Evolutionary conservation across 2,888 invertebrate species (phyloP).

Genomic region (Laothoe populi): DNA sequence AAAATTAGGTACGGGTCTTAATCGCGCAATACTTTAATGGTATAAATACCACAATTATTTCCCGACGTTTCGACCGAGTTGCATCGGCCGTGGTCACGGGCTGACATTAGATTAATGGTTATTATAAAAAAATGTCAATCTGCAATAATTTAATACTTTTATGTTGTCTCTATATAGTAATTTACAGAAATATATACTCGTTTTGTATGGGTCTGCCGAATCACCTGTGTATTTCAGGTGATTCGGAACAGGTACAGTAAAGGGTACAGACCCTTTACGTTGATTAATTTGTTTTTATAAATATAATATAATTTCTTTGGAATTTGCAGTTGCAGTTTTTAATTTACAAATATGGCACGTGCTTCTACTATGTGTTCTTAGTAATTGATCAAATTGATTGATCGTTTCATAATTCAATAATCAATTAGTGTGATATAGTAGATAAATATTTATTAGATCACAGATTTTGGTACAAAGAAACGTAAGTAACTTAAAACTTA

Average conservation of each 20-base stretch:
- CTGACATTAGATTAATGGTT: no score
- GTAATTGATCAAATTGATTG: constrained; percentile 5
- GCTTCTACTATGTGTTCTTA: neutral
- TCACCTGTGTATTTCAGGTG: neutral
- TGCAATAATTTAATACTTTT: neutral
- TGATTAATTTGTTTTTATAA: neutral
- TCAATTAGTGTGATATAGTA: neutral
- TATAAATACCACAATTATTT: no score
- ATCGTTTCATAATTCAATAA: neutral
- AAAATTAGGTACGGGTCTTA: no score
- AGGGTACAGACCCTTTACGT: no score
- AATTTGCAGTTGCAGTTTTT: neutral
- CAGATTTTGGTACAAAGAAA: no score
- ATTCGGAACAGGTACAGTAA: no score
- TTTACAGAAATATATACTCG: neutral
- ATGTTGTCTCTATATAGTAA: neutral
- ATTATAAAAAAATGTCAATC: neutral
- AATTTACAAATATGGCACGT: neutral
- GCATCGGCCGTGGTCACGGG: no score
- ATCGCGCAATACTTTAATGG: no score
- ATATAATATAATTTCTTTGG: neutral
- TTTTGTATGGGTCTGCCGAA: neutral
- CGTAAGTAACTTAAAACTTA: no score
- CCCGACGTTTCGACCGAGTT: no score
- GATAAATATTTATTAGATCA: no score